These are phyloP conservation scores for Athrips mouffetella DNA, from an alignment of 2,888 invertebrate genomes.

Conservation along the genomic window DNA sequence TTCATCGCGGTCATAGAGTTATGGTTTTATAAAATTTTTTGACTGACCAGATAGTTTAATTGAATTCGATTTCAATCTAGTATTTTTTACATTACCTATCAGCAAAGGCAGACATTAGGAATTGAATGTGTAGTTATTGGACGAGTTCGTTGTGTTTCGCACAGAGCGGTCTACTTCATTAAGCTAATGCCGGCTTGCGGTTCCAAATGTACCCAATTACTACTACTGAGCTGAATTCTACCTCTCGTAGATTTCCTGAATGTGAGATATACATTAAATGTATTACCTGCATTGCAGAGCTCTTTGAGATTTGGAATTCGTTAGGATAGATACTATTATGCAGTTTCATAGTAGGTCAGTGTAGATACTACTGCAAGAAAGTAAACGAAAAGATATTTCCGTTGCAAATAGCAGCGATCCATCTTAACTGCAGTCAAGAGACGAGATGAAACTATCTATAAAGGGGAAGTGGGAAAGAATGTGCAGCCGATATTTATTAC, in stretches of 20 bases:
- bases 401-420: slow-evolving; percentile 43
- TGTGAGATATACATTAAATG: neutral
- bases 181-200: slow-evolving; percentile 37
- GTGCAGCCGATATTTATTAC: slow-evolving; percentile 17
- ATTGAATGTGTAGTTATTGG: slow-evolving; percentile 21
- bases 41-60: too few species aligned
- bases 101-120: neutral
- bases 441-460: slow-evolving; percentile 42
- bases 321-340: neutral
- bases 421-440: slow-evolving; percentile 44
- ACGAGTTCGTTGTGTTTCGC: slow-evolving; percentile 18
- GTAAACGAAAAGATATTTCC: slow-evolving; percentile 29
- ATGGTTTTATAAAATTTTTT: too few species aligned
- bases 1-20: too few species aligned
- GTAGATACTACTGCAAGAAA: slow-evolving; percentile 23
- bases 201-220: slow-evolving; percentile 39
- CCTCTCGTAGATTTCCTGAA: neutral
- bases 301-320: neutral
- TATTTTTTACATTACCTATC: neutral
- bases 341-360: neutral
- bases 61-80: neutral
- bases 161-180: slow-evolving; percentile 35
- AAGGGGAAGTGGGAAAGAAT: slow-evolving; percentile 38
- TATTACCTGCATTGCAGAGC: slow-evolving; percentile 29
- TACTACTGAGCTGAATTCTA: slow-evolving; percentile 17